These are phyloP conservation scores for Arizona elegans DNA, from an alignment of 2,113 vertebrate genomes.

Conservation along the genomic window DNA sequence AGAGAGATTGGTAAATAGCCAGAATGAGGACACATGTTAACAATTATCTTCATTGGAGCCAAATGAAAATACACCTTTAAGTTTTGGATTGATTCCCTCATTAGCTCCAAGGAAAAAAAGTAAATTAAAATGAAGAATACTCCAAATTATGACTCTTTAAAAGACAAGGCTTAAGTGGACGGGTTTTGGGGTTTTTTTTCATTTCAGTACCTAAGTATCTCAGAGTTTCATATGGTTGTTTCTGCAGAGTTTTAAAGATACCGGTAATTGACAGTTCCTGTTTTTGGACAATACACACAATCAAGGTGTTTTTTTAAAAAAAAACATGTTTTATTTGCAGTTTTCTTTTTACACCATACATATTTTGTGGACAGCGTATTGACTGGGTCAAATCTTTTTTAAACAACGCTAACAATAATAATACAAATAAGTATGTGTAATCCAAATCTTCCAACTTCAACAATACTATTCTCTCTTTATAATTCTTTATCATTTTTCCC, in stretches of 20 bases:
- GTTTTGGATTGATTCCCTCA: slow-evolving; percentile 64
- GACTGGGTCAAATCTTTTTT: no score
- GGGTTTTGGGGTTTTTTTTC: neutral
- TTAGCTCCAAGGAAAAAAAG: slow-evolving; percentile 27
- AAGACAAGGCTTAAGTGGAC: slow-evolving; percentile 18
- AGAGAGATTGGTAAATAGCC: slow-evolving; percentile 52
- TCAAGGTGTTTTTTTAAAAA: neutral
- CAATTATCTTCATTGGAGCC: slow-evolving; percentile 54
- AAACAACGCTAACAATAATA: no score
- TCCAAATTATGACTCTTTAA: slow-evolving; percentile 8
- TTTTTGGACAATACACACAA: neutral
- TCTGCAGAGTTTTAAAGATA: neutral
- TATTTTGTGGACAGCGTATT: no score
- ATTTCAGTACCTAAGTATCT: slow-evolving; percentile 18
- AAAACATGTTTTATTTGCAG: no score
- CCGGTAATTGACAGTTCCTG: neutral
- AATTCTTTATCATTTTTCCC: no score
- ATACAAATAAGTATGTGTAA: no score
- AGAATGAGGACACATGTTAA: slow-evolving; percentile 63
- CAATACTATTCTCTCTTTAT: no score
- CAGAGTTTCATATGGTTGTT: neutral
- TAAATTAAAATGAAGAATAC: slow-evolving; percentile 54
- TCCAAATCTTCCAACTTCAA: no score
- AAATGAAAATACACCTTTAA: slow-evolving; percentile 51
- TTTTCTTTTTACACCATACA: no score